Percentiles rank a stretch among this genome's conserved stretches.
These are phyloP conservation scores for Jordanella pulchra DNA, from an alignment of 2,797 vertebrate genomes.

Conservation along the genomic window DNA sequence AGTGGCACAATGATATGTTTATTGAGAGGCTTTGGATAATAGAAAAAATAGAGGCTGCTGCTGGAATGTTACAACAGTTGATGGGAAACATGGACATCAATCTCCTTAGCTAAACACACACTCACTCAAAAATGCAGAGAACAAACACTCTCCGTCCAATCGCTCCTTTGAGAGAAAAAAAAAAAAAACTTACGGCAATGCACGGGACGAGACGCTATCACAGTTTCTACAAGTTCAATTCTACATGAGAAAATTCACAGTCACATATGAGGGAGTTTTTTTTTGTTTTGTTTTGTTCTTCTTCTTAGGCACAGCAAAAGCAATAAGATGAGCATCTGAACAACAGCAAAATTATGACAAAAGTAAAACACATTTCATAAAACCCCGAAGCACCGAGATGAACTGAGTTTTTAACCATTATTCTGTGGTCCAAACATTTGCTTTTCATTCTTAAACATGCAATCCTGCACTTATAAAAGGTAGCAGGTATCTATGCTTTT, in stretches of 20 bases:
- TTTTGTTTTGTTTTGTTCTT: slow-evolving; percentile 66
- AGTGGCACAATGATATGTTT: slow-evolving; percentile 82
- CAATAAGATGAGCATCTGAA: slow-evolving; percentile 61
- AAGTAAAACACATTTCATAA: slow-evolving; percentile 62
- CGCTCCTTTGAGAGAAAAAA: slow-evolving; percentile 53
- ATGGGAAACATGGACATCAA: slow-evolving; percentile 68
- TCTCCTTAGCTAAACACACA: slow-evolving; percentile 53
- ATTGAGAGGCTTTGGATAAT: slow-evolving; percentile 81
- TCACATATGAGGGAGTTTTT: slow-evolving; percentile 63
- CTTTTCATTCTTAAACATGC: slow-evolving; percentile 9
- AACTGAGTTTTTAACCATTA: slow-evolving; percentile 62
- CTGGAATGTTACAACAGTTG: slow-evolving; percentile 75
- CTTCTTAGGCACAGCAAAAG: slow-evolving; percentile 75
- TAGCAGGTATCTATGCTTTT: slow-evolving; percentile 1
- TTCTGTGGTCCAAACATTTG: slow-evolving; percentile 18
- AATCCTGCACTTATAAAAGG: slow-evolving; percentile 13
- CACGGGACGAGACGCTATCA: slow-evolving; percentile 75
- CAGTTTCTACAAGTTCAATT: slow-evolving; percentile 69
- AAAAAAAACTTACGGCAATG: slow-evolving; percentile 63
- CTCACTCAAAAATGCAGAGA: slow-evolving; percentile 13
- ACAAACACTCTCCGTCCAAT: slow-evolving; percentile 15
- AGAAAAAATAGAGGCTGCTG: slow-evolving; percentile 75
- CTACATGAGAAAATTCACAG: slow-evolving; percentile 71
- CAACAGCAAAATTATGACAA: slow-evolving; percentile 53
- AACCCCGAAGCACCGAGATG: slow-evolving; percentile 40